Conservation (phyloP, 1,140 invertebrate genomes). For the Drusus annulatus region DNA sequence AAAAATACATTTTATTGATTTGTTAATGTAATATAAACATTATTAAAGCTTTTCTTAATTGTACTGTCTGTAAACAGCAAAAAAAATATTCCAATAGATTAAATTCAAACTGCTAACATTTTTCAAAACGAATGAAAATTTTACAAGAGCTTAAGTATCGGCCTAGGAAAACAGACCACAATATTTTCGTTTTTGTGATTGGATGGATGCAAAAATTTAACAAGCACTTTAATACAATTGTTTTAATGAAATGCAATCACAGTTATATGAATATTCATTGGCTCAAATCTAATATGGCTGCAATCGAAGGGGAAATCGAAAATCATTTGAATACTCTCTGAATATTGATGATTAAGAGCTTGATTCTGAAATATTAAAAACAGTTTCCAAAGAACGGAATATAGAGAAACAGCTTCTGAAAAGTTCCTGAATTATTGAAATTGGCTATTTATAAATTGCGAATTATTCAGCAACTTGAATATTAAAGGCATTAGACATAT, state of each 20-base stretch:
- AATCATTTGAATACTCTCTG: conserved; percentile 53
- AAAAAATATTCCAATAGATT: too few species aligned
- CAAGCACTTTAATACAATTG: conserved; percentile 33
- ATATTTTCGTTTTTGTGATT: conserved; percentile 23
- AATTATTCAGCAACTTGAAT: too few species aligned
- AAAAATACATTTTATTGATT: too few species aligned
- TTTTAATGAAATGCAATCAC: conserved; percentile 56
- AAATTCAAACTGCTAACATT: too few species aligned
- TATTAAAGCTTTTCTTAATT: too few species aligned
- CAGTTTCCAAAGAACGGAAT: neutral
- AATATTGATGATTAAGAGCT: conserved; percentile 54
- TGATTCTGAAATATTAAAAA: conserved; percentile 40
- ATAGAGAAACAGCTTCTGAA: neutral
- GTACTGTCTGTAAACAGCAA: too few species aligned
- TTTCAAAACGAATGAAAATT: too few species aligned
- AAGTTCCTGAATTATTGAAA: neutral
- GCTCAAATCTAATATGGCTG: conserved; percentile 36
- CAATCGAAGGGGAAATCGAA: conserved; percentile 45
- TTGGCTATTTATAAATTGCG: too few species aligned
- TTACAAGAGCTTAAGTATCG: too few species aligned
- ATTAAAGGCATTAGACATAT: neutral
- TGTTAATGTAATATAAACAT: too few species aligned
- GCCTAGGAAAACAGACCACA: neutral
- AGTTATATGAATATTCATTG: conserved; percentile 52
- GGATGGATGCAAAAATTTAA: conserved; percentile 21